Conservation (phyloP, 2,113 vertebrate species). For the Halcyon senegalensis region DNA sequence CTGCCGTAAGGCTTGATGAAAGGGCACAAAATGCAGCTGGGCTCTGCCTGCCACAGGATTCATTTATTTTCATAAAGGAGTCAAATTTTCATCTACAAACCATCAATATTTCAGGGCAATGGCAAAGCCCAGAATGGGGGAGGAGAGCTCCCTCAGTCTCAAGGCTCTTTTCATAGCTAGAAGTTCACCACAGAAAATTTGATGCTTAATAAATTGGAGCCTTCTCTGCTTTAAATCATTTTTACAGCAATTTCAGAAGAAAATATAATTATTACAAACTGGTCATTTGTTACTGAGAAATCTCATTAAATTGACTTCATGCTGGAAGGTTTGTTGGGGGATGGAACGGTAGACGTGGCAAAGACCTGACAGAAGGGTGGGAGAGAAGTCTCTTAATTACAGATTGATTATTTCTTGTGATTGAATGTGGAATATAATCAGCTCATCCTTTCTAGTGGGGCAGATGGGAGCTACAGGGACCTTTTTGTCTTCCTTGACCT, state of each 20-base stretch:
- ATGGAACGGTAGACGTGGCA: background rate
- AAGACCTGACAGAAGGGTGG: background rate
- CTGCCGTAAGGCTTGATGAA: background rate
- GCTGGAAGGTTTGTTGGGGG: conserved; percentile 57
- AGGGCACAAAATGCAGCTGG: background rate
- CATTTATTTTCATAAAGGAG: conserved; percentile 63
- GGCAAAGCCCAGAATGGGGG: conserved; percentile 30
- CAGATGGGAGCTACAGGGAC: background rate
- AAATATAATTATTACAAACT: conserved; percentile 83
- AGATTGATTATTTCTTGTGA: conserved; percentile 72
- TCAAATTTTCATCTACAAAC: conserved; percentile 43
- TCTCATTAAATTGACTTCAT: conserved; percentile 76
- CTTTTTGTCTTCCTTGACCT: background rate
- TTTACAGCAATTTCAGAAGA: conserved; percentile 60
- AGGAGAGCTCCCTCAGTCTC: conserved; percentile 43
- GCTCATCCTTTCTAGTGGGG: conserved; percentile 28
- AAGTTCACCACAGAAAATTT: conserved; percentile 74
- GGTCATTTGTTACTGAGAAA: conserved; percentile 78
- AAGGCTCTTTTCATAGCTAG: conserved; percentile 36
- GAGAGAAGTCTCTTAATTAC: conserved; percentile 70
- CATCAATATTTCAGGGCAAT: conserved; percentile 61
- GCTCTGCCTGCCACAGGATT: background rate
- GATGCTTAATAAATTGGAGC: conserved; percentile 80
- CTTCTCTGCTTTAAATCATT: conserved; percentile 75
- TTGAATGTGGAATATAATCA: conserved; percentile 61